phyloP scores from a whole-genome alignment of 2,797 vertebrate genomes.

The Pagetopsis macropterus region DNA sequence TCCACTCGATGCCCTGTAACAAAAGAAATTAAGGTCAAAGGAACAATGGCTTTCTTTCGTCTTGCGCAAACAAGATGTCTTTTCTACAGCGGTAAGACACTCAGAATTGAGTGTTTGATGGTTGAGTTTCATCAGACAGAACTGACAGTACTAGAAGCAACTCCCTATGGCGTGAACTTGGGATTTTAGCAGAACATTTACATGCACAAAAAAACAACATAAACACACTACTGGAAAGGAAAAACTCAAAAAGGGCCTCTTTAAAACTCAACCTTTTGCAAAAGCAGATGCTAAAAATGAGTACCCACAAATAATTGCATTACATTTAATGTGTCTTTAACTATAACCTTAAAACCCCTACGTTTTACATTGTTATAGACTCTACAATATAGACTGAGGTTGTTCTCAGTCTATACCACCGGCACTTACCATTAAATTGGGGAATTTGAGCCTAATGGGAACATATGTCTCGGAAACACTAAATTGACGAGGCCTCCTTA shows the following conservation, averaged over 20 bases:
- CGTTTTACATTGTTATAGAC: background rate
- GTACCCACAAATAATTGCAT: too few relatives aligned
- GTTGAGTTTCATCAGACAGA: background rate
- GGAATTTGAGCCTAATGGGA: slow-evolving; percentile 4
- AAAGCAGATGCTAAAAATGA: background rate
- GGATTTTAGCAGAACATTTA: too few relatives aligned
- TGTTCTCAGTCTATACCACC: background rate
- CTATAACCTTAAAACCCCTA: background rate
- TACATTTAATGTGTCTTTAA: background rate
- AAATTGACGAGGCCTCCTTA: background rate
- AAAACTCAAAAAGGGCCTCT: too few relatives aligned
- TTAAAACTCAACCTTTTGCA: background rate
- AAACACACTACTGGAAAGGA: too few relatives aligned
- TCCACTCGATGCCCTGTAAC: slow-evolving; percentile 96
- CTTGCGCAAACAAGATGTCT: slow-evolving; percentile 13
- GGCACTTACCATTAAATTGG: background rate
- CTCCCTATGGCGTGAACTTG: too few relatives aligned
- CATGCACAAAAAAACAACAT: too few relatives aligned
- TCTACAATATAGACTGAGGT: background rate
- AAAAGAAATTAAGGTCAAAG: slow-evolving; percentile 52
- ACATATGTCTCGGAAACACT: slow-evolving; percentile 5
- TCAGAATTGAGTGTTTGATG: slow-evolving; percentile 17
- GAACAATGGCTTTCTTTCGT: slow-evolving; percentile 23
- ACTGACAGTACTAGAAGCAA: background rate
- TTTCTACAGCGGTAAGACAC: background rate